Conservation (phyloP, 2,113 vertebrate species). For the Stictonetta naevosa region DNA sequence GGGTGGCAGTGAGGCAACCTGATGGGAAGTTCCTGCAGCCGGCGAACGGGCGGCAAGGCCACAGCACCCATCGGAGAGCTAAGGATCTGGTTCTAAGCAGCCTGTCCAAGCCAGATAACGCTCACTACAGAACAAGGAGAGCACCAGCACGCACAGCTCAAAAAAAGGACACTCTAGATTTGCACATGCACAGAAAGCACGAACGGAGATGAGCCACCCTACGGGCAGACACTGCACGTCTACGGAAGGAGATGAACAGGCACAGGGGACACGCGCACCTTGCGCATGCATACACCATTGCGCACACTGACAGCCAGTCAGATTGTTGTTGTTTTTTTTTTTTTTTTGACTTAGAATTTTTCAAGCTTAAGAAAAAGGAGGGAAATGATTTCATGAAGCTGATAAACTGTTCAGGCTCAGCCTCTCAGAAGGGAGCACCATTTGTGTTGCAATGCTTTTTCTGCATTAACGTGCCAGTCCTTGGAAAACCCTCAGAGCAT, state of each 20-base stretch:
- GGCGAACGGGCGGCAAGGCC: neutral
- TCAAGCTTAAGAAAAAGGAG: constrained; percentile 59
- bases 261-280: constrained; percentile 70
- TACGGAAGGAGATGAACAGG: constrained; percentile 67
- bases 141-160: constrained; percentile 69
- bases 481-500: constrained; percentile 40
- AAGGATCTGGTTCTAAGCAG: neutral
- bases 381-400: constrained; percentile 2
- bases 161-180: constrained; percentile 60
- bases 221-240: constrained; percentile 54
- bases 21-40: neutral
- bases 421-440: constrained; percentile 56
- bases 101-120: constrained; percentile 43
- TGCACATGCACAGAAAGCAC: constrained; percentile 82
- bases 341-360: neutral
- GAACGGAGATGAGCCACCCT: constrained; percentile 70
- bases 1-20: constrained; percentile 36
- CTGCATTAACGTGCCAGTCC: constrained; percentile 17
- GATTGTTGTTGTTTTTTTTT: neutral
- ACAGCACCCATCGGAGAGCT: neutral
- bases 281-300: constrained; percentile 74
- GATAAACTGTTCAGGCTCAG: constrained; percentile 44
- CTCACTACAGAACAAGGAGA: constrained; percentile 67
- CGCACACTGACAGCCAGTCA: neutral
- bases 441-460: constrained; percentile 28